phyloP scores from a whole-genome alignment of 2,113 vertebrate genomes.

The Podarcis raffonei region DNA sequence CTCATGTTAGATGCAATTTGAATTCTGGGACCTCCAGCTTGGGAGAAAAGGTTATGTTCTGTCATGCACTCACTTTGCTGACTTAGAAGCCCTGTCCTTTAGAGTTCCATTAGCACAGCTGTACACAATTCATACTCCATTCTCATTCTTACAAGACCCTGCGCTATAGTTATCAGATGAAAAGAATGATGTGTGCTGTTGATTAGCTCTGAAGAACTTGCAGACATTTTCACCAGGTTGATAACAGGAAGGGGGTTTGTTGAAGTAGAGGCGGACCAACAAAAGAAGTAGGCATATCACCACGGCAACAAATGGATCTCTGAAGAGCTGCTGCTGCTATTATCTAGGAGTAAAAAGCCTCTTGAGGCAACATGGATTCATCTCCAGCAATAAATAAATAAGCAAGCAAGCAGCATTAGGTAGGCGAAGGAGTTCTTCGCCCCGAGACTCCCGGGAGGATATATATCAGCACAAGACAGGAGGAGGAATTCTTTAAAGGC shows the following conservation, averaged over 20 bases:
- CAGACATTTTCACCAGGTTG: constrained; percentile 84
- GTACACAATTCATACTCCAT: constrained; percentile 65
- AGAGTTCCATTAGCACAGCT: constrained; percentile 81
- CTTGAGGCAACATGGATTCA: constrained; percentile 86
- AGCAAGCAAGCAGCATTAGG: constrained; percentile 54
- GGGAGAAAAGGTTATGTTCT: constrained; percentile 65
- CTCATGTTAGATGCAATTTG: constrained; percentile 58
- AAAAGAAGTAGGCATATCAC: constrained; percentile 90
- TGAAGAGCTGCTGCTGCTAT: constrained; percentile 90
- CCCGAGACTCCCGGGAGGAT: neutral
- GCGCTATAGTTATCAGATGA: constrained; percentile 82
- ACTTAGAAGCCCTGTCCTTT: constrained; percentile 66
- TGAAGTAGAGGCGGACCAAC: constrained; percentile 83
- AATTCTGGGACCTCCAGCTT: constrained; percentile 56
- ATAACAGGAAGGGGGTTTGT: constrained; percentile 90
- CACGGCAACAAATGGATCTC: constrained; percentile 98
- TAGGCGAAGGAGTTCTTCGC: constrained; percentile 72
- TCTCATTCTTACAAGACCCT: constrained; percentile 66
- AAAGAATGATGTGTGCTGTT: constrained; percentile 83
- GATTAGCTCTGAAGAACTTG: constrained; percentile 86
- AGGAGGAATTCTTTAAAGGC: neutral
- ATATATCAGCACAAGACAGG: neutral
- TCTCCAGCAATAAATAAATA: constrained; percentile 86
- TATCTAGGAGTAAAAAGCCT: constrained; percentile 92
- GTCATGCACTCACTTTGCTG: constrained; percentile 48